Evolutionary conservation across 2,888 invertebrate genomes (phyloP), one percentile per base, ranked within the genome.

Genomic region (Dermolepida albohirtum): DNA sequence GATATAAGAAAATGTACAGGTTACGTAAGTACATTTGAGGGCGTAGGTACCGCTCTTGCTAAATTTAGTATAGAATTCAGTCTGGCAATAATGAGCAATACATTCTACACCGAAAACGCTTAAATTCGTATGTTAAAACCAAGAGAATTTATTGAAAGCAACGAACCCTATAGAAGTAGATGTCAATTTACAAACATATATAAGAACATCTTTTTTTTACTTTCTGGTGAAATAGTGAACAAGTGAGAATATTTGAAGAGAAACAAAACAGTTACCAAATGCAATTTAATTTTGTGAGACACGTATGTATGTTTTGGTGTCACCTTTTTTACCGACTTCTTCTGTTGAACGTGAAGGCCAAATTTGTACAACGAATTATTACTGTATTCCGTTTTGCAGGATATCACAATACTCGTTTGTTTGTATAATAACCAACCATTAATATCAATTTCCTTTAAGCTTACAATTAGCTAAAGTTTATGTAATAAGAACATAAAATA

Each of bases 71-170:
- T 47, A 62, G 47, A 47, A 54, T 44, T 62, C 59, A 73, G 77
- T 73, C 76, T 71, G 77, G 81, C 80, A 81, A 81, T 81, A 79
- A 81, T 74, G 79, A 81, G 81, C 81, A 81, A 81, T 81, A 81
- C 75, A 79, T 74, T 76, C 73, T 74, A 73, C 74, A 78, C 77
- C 74, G 74, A 77, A 76, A 77, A 78, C 78, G 79, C 79, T 80
- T 79, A 80, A 74, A 77, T 78, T 73, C 77, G 77, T 76, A 78
- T 77, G 76, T 76, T 75, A 55, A 78, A 76, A 75, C 74, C 74
- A 72, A 72, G 68, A 76, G 77, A 78, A 78, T 77, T 78, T 78
- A 77, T 75, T 73, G 76, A 74, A 75, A 76, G 78, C 79, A 79
- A 78, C 79, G 79, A 79, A 79, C 74, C 74, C 73, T 73, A 74